A percentile compares a stretch with the other conserved stretches of the same genome.
Conservation (phyloP, 2,113 vertebrate genomes). For the Oxygymnocypris stewartii region DNA sequence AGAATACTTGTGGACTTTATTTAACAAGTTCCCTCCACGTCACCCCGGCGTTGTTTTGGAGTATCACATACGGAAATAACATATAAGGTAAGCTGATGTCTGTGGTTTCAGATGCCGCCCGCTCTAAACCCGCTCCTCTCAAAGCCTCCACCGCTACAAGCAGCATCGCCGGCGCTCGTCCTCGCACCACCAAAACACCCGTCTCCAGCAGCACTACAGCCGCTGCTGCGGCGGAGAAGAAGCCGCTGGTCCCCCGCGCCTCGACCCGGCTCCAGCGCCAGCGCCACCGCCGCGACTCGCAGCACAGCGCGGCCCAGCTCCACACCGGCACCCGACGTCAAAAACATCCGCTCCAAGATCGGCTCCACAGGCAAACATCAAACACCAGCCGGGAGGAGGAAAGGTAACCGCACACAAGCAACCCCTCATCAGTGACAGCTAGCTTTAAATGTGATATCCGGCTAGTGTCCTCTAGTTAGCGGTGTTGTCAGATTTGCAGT, state of each 20-base stretch:
- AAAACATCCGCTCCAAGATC: conserved; percentile 86
- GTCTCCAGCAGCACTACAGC: conserved; percentile 64
- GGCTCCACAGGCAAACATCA: conserved; percentile 93
- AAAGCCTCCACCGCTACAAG: conserved; percentile 56
- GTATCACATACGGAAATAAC: too few species aligned
- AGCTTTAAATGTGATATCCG: not conserved
- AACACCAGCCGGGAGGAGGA: conserved; percentile 91
- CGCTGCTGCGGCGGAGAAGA: conserved; percentile 74
- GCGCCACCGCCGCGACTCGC: conserved; percentile 18
- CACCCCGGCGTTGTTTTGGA: too few species aligned
- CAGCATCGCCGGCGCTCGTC: conserved; percentile 59
- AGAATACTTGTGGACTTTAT: too few species aligned
- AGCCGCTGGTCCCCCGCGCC: conserved; percentile 65
- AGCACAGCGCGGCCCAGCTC: conserved; percentile 66
- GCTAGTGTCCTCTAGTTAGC: not conserved
- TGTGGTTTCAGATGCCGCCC: conserved; percentile 66
- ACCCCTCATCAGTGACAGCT: not conserved
- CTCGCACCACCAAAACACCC: conserved; percentile 67
- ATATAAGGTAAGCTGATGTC: not conserved
- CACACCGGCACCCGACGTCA: conserved; percentile 75
- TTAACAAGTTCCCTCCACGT: too few species aligned
- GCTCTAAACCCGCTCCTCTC: conserved; percentile 72
- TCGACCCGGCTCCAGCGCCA: conserved; percentile 60
- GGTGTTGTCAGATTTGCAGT: not conserved
- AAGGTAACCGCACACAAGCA: conserved; percentile 75